Conservation (phyloP, 2,888 invertebrate species). For the Nomada hirtipes region DNA sequence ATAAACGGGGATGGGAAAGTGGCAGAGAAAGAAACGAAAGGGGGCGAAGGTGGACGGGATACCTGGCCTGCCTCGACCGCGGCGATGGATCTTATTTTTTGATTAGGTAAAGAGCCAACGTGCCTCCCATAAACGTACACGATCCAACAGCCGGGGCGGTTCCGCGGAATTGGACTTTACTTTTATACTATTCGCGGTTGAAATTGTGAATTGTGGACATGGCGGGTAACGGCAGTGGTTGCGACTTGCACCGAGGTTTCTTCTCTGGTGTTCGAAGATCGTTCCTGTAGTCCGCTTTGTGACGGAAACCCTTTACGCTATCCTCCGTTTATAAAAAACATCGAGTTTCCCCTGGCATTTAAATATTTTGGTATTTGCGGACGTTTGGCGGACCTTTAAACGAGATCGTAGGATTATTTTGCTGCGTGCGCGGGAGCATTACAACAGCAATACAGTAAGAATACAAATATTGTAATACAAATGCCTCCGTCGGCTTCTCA, state of each 20-base stretch:
- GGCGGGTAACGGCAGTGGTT: not conserved
- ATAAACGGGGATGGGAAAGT: conserved; percentile 8
- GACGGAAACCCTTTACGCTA: no score
- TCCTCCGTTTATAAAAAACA: no score
- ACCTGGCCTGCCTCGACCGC: not conserved
- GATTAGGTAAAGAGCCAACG: conserved; percentile 33
- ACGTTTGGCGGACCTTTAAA: no score
- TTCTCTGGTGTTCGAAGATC: not conserved
- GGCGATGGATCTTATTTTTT: conserved; percentile 39
- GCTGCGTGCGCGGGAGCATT: no score
- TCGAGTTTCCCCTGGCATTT: no score
- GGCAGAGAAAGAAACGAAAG: not conserved
- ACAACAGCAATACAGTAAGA: no score
- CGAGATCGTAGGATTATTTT: no score
- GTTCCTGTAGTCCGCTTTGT: not conserved
- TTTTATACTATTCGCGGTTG: conserved; percentile 29
- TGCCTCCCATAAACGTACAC: conserved; percentile 27
- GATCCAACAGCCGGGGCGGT: conserved; percentile 6
- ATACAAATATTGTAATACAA: no score
- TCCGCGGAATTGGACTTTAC: conserved; percentile 31
- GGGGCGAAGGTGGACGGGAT: not conserved
- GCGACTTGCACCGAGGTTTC: not conserved
- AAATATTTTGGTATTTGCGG: no score
- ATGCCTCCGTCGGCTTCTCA: no score
- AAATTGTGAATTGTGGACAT: conserved; percentile 1